Percentiles rank a stretch among this genome's conserved stretches.
These are phyloP conservation scores for Dendrolimus punctatus DNA, from an alignment of 1,140 invertebrate species.

Conservation along the genomic window DNA sequence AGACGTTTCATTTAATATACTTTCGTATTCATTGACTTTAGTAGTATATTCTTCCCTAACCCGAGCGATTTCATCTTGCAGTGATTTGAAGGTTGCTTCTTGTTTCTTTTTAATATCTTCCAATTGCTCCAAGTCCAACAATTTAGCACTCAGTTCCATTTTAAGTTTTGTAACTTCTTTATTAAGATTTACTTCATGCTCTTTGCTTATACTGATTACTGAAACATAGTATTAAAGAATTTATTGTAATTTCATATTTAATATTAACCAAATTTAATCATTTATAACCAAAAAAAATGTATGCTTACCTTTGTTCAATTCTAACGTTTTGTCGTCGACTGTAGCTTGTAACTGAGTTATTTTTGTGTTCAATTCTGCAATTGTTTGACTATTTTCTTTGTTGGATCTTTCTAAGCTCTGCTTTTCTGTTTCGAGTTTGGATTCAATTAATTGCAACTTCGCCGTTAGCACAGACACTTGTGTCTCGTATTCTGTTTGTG, in stretches of 20 bases:
- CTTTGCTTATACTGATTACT: conserved; percentile 61
- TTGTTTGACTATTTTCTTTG: conserved; percentile 61
- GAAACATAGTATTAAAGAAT: conserved; percentile 23
- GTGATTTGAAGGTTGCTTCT: conserved; percentile 51
- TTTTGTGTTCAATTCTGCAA: conserved; percentile 62
- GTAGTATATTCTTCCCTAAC: conserved; percentile 51
- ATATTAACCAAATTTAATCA: neutral
- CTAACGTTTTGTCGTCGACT: conserved; percentile 64
- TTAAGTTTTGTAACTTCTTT: conserved; percentile 73
- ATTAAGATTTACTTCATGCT: conserved; percentile 64
- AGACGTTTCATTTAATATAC: conserved; percentile 51
- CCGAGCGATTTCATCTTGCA: conserved; percentile 54
- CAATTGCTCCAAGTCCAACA: conserved; percentile 67
- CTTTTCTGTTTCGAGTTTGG: conserved; percentile 62
- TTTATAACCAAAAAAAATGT: neutral
- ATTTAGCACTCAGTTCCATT: conserved; percentile 73
- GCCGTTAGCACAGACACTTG: conserved; percentile 57
- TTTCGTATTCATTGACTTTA: conserved; percentile 66
- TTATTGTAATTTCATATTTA: neutral
- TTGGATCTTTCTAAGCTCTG: conserved; percentile 64
- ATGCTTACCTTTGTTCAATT: conserved; percentile 62
- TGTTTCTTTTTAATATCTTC: conserved; percentile 67
- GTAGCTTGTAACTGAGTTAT: conserved; percentile 62
- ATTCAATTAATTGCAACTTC: conserved; percentile 61
- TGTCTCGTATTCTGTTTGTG: conserved; percentile 64